These are phyloP conservation scores for Chirona hameri DNA, from an alignment of 2,888 invertebrate species.

Conservation along the genomic window DNA sequence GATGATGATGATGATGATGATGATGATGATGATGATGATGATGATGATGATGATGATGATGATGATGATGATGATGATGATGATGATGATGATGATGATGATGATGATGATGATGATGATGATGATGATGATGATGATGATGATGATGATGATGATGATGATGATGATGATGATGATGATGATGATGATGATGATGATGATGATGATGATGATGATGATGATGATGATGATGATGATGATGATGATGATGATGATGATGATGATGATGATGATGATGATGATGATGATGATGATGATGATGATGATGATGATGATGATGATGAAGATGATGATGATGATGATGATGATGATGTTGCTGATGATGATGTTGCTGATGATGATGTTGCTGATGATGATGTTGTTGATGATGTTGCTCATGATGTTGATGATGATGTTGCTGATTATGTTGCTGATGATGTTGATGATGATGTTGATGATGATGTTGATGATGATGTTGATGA, in stretches of 20 bases:
- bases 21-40: too few species aligned
- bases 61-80: slow-evolving; percentile 1
- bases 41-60: slow-evolving; percentile 13
- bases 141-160: slow-evolving; percentile 13
- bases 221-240: background rate
- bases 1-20: too few species aligned
- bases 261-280: slow-evolving; percentile 30
- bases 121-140: background rate
- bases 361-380: too few species aligned
- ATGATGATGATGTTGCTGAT: too few species aligned
- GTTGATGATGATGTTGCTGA: too few species aligned
- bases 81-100: background rate
- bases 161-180: slow-evolving; percentile 30
- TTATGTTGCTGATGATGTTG: too few species aligned
- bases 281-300: background rate
- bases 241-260: too few species aligned
- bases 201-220: background rate
- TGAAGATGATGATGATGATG: background rate
- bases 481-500: too few species aligned
- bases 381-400: too few species aligned
- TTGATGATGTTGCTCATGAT: too few species aligned
- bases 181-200: background rate
- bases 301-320: background rate
- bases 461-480: too few species aligned
- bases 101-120: background rate